Conservation (phyloP, 2,797 vertebrate species). For the Hyperoplus immaculatus region DNA sequence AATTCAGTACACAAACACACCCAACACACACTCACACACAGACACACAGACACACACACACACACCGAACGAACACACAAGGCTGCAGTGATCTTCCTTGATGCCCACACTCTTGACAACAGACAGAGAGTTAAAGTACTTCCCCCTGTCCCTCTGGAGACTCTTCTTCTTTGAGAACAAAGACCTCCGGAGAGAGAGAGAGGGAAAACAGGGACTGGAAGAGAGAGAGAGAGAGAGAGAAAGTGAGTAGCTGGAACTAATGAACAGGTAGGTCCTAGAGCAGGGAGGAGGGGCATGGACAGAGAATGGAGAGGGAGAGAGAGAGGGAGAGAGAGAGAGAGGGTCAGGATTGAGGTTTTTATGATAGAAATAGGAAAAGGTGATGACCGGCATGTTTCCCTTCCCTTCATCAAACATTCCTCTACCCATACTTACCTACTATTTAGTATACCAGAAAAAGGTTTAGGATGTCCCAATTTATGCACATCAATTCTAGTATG, state of each 20-base stretch:
- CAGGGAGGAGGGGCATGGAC: conserved; percentile 10
- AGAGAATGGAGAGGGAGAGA: neutral
- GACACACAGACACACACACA: conserved; percentile 18
- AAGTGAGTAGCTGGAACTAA: conserved; percentile 64
- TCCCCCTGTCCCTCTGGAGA: conserved; percentile 62
- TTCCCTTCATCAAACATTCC: conserved; percentile 3
- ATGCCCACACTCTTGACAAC: conserved; percentile 46
- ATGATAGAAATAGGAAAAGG: conserved; percentile 39
- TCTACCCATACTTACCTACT: no score
- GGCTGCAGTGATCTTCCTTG: conserved; percentile 59
- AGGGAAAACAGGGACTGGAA: conserved; percentile 25
- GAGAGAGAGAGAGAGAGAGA: conserved; percentile 36
- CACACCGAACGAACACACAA: conserved; percentile 5
- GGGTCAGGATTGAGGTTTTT: conserved; percentile 34
- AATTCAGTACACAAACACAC: conserved; percentile 38
- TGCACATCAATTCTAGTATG: no score
- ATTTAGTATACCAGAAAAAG: no score
- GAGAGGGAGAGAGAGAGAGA: conserved; percentile 1
- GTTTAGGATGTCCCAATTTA: no score
- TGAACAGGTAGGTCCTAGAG: conserved; percentile 56
- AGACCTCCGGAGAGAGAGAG: conserved; percentile 57
- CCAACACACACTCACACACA: neutral
- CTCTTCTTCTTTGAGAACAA: conserved; percentile 52
- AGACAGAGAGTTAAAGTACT: conserved; percentile 58
- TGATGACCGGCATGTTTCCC: conserved; percentile 48